These are phyloP conservation scores for Ganaspis brasiliensis DNA, from an alignment of 2,888 invertebrate genomes.

Conservation along the genomic window DNA sequence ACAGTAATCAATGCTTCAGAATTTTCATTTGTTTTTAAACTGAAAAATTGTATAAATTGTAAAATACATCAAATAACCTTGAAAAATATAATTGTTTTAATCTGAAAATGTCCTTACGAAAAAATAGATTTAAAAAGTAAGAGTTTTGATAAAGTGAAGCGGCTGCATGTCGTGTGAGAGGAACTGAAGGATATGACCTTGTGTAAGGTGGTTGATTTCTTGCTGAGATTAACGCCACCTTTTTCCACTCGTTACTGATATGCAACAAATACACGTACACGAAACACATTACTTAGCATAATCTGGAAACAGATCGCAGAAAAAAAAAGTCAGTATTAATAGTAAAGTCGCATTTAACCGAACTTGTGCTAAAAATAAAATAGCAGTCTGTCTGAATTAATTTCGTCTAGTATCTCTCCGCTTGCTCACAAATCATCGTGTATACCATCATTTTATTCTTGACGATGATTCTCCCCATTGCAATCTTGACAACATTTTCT, in stretches of 20 bases:
- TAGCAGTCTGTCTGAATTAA: slow-evolving; percentile 1
- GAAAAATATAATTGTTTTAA: too few species aligned
- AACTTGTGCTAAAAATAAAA: slow-evolving; percentile 4
- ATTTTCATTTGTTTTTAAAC: too few species aligned
- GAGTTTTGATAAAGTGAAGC: background rate
- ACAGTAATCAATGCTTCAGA: too few species aligned
- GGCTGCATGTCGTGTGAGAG: background rate
- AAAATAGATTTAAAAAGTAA: too few species aligned
- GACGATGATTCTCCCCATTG: slow-evolving; percentile 20
- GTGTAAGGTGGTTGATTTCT: background rate
- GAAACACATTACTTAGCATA: slow-evolving; percentile 5
- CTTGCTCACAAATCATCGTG: background rate
- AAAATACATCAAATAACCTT: too few species aligned
- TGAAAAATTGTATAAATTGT: too few species aligned
- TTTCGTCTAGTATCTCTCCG: background rate
- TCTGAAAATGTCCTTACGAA: too few species aligned
- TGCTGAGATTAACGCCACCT: slow-evolving; percentile 6
- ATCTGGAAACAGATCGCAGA: background rate
- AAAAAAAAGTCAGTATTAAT: background rate
- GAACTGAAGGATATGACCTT: slow-evolving; percentile 19
- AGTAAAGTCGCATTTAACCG: slow-evolving; percentile 1
- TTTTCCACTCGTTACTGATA: slow-evolving; percentile 38
- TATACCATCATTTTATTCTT: slow-evolving; percentile 11
- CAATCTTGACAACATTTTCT: background rate
- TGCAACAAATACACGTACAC: slow-evolving; percentile 7